Evolutionary conservation across 2,113 vertebrate genomes (phyloP).

Genomic region (Periophthalmodon schlosseri): DNA sequence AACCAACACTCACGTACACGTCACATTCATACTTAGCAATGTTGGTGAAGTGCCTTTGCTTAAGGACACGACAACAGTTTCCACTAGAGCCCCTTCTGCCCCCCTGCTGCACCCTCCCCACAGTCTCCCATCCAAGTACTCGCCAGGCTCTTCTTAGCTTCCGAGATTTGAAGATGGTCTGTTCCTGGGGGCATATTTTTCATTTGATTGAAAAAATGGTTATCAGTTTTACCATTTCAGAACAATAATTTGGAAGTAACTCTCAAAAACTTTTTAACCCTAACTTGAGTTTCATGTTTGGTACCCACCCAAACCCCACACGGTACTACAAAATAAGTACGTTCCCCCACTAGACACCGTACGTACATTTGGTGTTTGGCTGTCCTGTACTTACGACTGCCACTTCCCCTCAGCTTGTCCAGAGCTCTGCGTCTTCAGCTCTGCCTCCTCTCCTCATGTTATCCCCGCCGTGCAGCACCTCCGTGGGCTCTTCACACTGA

Average conservation of each 20-base stretch:
- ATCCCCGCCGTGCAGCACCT: constrained; percentile 24
- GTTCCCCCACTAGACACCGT: constrained; percentile 4
- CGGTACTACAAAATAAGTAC: constrained; percentile 16
- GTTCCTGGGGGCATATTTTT: no score
- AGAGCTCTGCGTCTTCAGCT: constrained; percentile 33
- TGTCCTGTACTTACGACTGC: constrained; percentile 16
- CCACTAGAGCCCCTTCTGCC: no score
- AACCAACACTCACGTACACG: no score
- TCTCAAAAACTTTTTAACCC: not conserved
- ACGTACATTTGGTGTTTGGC: constrained; percentile 32
- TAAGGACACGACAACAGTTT: no score
- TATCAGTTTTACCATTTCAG: no score
- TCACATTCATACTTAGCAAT: no score
- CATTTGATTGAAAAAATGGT: no score
- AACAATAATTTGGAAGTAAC: not conserved
- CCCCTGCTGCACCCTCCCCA: no score
- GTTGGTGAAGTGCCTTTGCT: no score
- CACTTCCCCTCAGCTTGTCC: constrained; percentile 39
- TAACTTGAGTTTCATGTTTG: not conserved
- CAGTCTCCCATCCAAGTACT: no score
- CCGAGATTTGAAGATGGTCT: no score
- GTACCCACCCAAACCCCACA: not conserved
- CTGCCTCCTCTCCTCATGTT: constrained; percentile 25
- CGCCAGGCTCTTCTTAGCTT: no score
- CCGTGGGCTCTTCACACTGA: constrained; percentile 27